Evolutionary conservation across 2,888 invertebrate genomes (phyloP), one percentile per base, ranked within the genome.

Genomic region (Papilio gigon): DNA sequence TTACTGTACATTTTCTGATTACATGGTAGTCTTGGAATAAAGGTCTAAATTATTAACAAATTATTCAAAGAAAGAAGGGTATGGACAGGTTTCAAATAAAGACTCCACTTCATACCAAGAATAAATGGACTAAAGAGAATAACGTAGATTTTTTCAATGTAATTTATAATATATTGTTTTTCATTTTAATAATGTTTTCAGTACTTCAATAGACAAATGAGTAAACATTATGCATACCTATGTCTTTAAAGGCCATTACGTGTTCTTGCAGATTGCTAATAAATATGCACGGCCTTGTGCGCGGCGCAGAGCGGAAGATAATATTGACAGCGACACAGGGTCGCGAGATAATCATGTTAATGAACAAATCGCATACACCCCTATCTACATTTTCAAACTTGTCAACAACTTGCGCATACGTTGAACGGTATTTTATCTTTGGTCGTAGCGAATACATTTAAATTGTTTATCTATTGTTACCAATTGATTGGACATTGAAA

Each of bases 151-250:
- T n/a, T n/a, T n/a, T n/a, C n/a, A n/a, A n/a, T n/a, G n/a, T n/a
- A n/a, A n/a, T n/a, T n/a, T n/a, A n/a, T n/a, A n/a, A n/a, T n/a
- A n/a, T n/a, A n/a, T n/a, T n/a, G n/a, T n/a, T n/a, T n/a, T n/a
- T n/a, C n/a, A n/a, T n/a, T n/a, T n/a, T n/a, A n/a, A n/a, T n/a
- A n/a, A n/a, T n/a, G n/a, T n/a, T n/a, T n/a, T n/a, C n/a, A n/a
- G n/a, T n/a, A n/a, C n/a, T n/a, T n/a, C n/a, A n/a, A n/a, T n/a
- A n/a, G n/a, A n/a, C n/a, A n/a, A n/a, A n/a, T n/a, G 59, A 68
- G 65, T 60, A 56, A 56, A 65, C 40, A 61, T 69, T 69, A 65
- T 69, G 65, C 69, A 69, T 68, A 40, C 68, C 64, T 68, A 40
- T 68, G 60, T 42, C 64, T 65, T 60, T 64, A 37, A 64, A 47